Evolutionary conservation across 2,888 invertebrate species (phyloP), one percentile per base, ranked within the genome.

Genomic region (Rosalia funebris): DNA sequence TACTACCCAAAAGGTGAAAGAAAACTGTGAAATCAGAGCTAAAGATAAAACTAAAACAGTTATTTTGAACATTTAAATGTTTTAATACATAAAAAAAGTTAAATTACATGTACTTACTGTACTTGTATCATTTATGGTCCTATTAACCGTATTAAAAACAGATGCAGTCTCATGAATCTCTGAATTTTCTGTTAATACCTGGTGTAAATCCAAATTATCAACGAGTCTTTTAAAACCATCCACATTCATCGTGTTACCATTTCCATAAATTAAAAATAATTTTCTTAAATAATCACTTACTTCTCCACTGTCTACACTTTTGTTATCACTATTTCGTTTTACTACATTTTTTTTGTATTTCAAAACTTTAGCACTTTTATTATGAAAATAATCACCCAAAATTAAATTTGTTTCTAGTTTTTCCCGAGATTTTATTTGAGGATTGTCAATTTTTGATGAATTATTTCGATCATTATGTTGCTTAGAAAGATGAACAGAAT

Each of bases 211-310:
- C 19, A 53, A 41, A 42, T 32, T 34, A n/a, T 34, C 34, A 2
- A 3, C 5, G 2, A 34, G 11, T n/a, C 7, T 34, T 85, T 65
- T 89, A 88, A 71, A 93, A 91, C 89, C 89, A 2, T 85, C 85
- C 65, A 91, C 86, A 7, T 88, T 88, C 81, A 89, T 85, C 34
- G 83, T 85, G 3, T 84, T 83, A 1, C 85, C 86, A 73, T 89
- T 86, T 0, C 91, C 90, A 73, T 88, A 91, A 72, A 85, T 82
- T 37, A 83, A 81, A 77, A 92, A 91, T 55, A 92, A 84, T 77
- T 88, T 86, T 61, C 85, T 85, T 47, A 91, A 82, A 74, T 88
- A 91, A 48, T 85, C 84, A 36, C 84, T 50, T 54, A 66, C 65
- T 53, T 44, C 65, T 45, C 61, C 60, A 45, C 50, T 83, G 64